Percentiles rank a stretch among this genome's conserved stretches.
Conservation (phyloP, 2,113 vertebrate genomes). For the Oenanthe melanoleuca region DNA sequence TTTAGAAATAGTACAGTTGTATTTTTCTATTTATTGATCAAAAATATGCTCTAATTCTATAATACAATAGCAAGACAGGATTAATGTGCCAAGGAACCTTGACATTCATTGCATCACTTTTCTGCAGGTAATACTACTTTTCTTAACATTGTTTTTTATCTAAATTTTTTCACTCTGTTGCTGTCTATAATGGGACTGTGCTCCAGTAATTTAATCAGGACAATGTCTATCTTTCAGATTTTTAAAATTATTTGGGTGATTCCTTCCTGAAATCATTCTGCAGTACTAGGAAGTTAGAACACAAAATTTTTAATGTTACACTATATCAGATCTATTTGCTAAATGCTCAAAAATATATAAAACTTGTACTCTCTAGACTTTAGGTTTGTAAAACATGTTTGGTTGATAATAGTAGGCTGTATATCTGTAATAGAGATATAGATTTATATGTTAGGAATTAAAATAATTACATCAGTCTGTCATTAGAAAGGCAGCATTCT, state of each 20-base stretch:
- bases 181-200: not conserved
- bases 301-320: not conserved
- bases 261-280: not conserved
- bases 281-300: not conserved
- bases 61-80: not conserved
- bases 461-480: not conserved
- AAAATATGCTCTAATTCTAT: not conserved
- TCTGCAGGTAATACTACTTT: not conserved
- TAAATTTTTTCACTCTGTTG: not conserved
- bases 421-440: not conserved
- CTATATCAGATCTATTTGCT: not conserved
- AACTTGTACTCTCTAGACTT: not conserved
- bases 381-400: not conserved
- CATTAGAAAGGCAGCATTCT: not conserved
- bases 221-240: not conserved
- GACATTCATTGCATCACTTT: not conserved
- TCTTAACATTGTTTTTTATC: not conserved
- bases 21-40: not conserved
- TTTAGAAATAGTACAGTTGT: not conserved
- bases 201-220: not conserved
- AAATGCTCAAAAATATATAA: not conserved
- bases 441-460: not conserved
- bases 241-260: not conserved
- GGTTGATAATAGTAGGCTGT: rapidly evolving
- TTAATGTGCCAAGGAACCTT: not conserved